Evolutionary conservation across 2,797 vertebrate species (phyloP).

Genomic region (Gallinago nigripennis): DNA sequence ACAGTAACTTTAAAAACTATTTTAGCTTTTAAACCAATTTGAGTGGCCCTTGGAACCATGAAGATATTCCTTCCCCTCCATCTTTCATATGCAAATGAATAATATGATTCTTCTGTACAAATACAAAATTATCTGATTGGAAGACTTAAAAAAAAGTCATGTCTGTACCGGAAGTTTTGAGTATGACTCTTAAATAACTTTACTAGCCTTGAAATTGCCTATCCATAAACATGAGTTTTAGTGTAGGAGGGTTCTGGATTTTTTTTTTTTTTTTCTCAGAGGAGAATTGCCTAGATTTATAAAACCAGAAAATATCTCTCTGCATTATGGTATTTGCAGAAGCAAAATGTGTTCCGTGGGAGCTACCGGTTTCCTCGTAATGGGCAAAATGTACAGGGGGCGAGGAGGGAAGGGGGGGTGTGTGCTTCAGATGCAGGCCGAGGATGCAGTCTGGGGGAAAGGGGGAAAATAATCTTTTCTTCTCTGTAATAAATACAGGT

Average conservation of each 20-base stretch:
- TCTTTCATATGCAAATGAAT: constrained; percentile 11
- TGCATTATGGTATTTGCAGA: constrained; percentile 42
- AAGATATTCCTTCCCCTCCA: constrained; percentile 11
- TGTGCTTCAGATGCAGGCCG: not conserved
- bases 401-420: not conserved
- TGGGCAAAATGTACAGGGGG: not conserved
- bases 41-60: constrained; percentile 54
- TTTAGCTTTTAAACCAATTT: constrained; percentile 45
- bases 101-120: not conserved
- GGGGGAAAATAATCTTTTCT: not conserved
- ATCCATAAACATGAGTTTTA: constrained; percentile 65
- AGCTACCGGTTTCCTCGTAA: not conserved
- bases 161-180: constrained; percentile 54
- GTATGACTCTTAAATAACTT: constrained; percentile 45
- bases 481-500: not conserved
- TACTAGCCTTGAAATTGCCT: constrained; percentile 51
- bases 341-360: constrained; percentile 31
- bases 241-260: constrained; percentile 33
- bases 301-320: constrained; percentile 28
- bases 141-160: not conserved
- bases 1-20: constrained; percentile 46
- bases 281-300: constrained; percentile 38
- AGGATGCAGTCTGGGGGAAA: not conserved
- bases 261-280: not conserved
- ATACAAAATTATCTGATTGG: not conserved